Evolutionary conservation across 1,140 invertebrate species (phyloP).

Genomic region (Solenopsis invicta): DNA sequence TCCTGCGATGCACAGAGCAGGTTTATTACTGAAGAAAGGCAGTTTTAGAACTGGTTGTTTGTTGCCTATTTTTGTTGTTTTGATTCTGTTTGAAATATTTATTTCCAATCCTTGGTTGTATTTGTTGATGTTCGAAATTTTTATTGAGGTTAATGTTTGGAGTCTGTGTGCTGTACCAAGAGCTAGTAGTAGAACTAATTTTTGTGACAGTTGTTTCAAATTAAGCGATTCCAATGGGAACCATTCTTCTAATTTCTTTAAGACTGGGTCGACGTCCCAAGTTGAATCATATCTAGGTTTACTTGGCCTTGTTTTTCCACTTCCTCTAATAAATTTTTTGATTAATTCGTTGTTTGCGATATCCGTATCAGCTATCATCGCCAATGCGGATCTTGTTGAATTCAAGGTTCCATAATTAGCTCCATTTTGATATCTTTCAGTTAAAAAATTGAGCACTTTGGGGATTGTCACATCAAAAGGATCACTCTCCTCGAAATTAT

Average conservation of each 20-base stretch:
- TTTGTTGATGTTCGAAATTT: no score
- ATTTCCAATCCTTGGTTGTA: no score
- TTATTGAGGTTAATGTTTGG: constrained; percentile 13
- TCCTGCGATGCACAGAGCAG: no score
- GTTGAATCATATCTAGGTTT: not conserved
- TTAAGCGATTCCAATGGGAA: not conserved
- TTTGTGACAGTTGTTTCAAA: not conserved
- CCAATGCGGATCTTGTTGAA: not conserved
- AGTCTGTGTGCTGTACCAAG: no score
- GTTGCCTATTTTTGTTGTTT: no score
- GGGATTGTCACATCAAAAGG: no score
- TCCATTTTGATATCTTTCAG: not conserved
- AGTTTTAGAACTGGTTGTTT: no score
- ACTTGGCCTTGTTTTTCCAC: not conserved
- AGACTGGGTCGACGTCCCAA: no score
- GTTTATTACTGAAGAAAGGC: not conserved
- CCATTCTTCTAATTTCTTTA: not conserved
- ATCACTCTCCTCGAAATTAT: not conserved
- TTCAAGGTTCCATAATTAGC: not conserved
- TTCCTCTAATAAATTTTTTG: not conserved
- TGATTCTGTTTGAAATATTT: no score
- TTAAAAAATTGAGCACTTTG: not conserved
- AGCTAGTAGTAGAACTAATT: not conserved
- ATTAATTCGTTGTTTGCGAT: no score
- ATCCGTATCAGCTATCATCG: not conserved